Base-by-base conservation (phyloP, 2,888 invertebrate genomes). In the Thymelicus lineola region DNA sequence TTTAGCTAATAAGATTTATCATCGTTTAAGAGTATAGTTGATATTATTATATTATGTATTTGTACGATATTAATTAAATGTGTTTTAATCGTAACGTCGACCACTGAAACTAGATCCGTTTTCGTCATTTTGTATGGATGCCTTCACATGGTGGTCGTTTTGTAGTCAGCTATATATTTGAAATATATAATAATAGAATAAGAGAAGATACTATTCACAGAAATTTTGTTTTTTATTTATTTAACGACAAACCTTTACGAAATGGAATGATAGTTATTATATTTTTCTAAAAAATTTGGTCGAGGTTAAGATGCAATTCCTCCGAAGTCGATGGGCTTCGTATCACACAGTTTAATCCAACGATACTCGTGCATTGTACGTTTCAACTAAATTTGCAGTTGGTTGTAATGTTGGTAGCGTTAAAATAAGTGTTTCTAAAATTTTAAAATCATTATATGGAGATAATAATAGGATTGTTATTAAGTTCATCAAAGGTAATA, bases 61-160 rank as follows among this genome's bases (percentile, higher is more conserved):
- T 88, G 85, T 90, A 88, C 88, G 84, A 89, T 87, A 90, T 57
- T 84, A 20, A 79, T 87, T 86, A 87, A 89, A 57, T 79, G 89
- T 88, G 88, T 91, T 90, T 84, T 90, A 89, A 90, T 88, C 88
- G 85, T 79, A 80, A 80, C 67, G 76, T 76, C 77, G 82, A 78
- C 79, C 76, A 62, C 57, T 45, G 10, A 28, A 42, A 61, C 15
- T 15, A 20, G 42, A 42, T 35, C 17, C 17, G 35, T 36, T 46
- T 20, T 28, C 61, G 36, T 66, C 65, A n/a, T 57, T 65, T 45
- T 65, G 61, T 46, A 42, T 28, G 60, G 35, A 61, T 55, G 45
- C 61, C 55, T 62, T 42, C 50, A 64, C 28, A 59, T 4, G 12
- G 59, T 59, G 64, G 70, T 70, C 64, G 77, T 79, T 81, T 75